Percentiles rank a stretch among this genome's conserved stretches.
These are phyloP conservation scores for Meiosimyza platycephala DNA, from an alignment of 2,888 invertebrate species.

Conservation along the genomic window DNA sequence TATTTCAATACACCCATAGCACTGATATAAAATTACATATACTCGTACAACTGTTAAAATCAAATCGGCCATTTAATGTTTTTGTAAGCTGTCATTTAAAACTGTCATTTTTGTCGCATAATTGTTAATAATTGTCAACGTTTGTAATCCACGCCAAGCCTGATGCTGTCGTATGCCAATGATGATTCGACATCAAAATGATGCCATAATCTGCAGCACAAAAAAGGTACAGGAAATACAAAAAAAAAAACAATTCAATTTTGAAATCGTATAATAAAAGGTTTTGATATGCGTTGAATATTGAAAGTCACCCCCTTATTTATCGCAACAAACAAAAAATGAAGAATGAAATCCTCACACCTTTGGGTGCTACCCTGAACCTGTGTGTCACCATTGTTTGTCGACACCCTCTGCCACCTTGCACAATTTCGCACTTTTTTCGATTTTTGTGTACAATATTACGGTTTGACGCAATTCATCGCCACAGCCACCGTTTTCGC, in stretches of 20 bases:
- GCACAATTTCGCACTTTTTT: background rate
- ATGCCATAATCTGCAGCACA: background rate
- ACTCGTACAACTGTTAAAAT: too few species aligned
- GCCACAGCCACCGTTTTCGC: background rate
- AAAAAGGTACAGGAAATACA: background rate
- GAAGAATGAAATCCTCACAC: background rate
- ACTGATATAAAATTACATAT: too few species aligned
- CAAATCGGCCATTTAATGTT: background rate
- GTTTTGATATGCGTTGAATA: background rate
- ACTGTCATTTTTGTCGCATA: slow-evolving; percentile 3
- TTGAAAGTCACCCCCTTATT: background rate
- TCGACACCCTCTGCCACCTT: background rate
- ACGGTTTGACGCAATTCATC: background rate
- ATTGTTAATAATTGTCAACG: slow-evolving; percentile 4
- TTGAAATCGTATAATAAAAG: slow-evolving; percentile 3
- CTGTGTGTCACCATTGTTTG: background rate
- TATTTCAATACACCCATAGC: too few species aligned
- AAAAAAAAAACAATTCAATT: background rate
- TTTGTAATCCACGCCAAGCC: slow-evolving; percentile 4
- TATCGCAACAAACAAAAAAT: background rate
- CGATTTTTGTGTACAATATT: background rate
- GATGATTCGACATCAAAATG: background rate
- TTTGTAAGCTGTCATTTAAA: background rate
- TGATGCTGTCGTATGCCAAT: too few species aligned
- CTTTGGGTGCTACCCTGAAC: background rate